These are phyloP conservation scores for Oreocharis arfaki DNA, from an alignment of 2,113 vertebrate genomes.

Conservation along the genomic window DNA sequence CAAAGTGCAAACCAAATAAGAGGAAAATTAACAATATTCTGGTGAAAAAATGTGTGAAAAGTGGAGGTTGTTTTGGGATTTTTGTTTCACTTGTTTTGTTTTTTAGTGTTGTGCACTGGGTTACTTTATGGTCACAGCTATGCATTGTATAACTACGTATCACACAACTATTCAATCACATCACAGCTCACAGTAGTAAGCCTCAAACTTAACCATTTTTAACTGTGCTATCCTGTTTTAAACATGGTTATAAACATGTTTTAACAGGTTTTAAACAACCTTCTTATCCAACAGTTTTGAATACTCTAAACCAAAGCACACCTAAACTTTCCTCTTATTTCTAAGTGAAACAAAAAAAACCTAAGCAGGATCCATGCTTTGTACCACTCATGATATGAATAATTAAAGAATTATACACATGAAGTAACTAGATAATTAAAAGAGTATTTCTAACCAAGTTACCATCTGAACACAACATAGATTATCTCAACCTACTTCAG, in stretches of 20 bases:
- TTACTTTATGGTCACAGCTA: neutral
- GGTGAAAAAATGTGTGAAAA: neutral
- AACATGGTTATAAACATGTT: neutral
- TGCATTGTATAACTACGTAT: rapidly evolving
- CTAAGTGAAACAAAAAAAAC: neutral
- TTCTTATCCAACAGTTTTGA: neutral
- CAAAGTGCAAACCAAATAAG: neutral
- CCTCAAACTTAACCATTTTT: neutral
- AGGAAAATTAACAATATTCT: neutral
- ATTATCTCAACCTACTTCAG: neutral
- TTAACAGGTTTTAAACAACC: neutral
- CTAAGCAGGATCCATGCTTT: neutral
- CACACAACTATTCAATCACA: neutral
- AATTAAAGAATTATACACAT: neutral
- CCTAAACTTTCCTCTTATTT: neutral
- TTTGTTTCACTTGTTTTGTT: neutral
- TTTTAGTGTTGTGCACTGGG: neutral
- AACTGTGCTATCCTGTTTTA: neutral
- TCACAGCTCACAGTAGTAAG: neutral
- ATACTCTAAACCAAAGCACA: neutral
- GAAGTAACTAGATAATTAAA: neutral
- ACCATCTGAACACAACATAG: neutral
- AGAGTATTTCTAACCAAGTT: neutral
- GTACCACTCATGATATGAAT: neutral
- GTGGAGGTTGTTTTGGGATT: neutral